phyloP scores from a whole-genome alignment of 2,888 invertebrate species.

The Ophion costatus region DNA sequence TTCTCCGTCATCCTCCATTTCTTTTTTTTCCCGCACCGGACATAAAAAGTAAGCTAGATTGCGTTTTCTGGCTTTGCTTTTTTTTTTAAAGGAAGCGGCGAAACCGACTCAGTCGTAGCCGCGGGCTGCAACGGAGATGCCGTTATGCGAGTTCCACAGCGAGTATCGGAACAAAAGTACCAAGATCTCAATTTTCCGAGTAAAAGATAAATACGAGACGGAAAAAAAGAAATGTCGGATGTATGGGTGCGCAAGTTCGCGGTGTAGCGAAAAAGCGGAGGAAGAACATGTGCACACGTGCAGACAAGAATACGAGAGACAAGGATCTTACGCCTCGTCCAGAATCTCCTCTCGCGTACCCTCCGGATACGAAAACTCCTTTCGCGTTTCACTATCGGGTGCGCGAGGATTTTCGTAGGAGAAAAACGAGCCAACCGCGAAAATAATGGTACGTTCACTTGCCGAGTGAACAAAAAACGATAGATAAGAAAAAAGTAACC shows the following conservation, averaged over 20 bases:
- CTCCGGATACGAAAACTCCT: constrained; percentile 27
- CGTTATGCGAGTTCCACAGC: constrained; percentile 4
- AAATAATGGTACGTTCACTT: constrained; percentile 23
- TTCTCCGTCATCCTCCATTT: not conserved
- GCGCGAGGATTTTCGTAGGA: constrained; percentile 23
- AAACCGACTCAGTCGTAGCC: not conserved
- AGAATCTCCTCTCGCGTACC: constrained; percentile 21
- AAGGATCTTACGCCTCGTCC: constrained; percentile 27
- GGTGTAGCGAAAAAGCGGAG: constrained; percentile 3
- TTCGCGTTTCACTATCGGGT: constrained; percentile 22
- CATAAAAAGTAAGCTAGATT: not conserved
- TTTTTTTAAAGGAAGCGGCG: constrained; percentile 1
- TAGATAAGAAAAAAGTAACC: not conserved
- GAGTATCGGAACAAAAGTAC: constrained; percentile 45
- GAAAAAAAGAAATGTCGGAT: constrained; percentile 13
- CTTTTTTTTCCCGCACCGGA: not conserved
- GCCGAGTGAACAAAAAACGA: constrained; percentile 5
- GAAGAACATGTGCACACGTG: constrained; percentile 2
- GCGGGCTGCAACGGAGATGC: not conserved
- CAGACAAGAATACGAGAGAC: constrained; percentile 23
- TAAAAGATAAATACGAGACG: constrained; percentile 1
- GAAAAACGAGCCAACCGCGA: constrained; percentile 33
- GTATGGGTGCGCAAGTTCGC: not conserved
- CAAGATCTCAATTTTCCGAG: constrained; percentile 17
- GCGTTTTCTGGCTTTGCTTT: not conserved